Percentiles rank a stretch among this genome's conserved stretches.
phyloP scores from a whole-genome alignment of 2,113 vertebrate genomes.

The Stomatorhinus ivindoensis region DNA sequence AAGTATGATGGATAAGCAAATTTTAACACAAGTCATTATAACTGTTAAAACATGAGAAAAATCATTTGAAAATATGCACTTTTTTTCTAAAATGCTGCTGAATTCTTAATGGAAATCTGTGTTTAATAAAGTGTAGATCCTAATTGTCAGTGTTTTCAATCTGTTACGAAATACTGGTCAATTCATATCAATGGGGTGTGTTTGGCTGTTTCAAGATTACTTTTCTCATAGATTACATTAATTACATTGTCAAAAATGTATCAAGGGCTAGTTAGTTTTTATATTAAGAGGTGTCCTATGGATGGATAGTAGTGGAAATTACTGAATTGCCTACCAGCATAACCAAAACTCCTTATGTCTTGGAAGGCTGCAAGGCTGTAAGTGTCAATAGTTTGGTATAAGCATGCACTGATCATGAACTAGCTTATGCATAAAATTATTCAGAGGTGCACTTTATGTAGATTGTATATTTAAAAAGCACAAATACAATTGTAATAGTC shows the following conservation, averaged over 20 bases:
- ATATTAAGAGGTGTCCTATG: neutral
- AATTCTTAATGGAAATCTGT: neutral
- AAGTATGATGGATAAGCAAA: neutral
- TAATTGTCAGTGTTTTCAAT: constrained; percentile 42
- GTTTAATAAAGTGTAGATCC: constrained; percentile 47
- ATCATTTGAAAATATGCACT: neutral
- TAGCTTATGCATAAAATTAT: neutral
- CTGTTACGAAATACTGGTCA: constrained; percentile 35
- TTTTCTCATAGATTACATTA: constrained; percentile 39
- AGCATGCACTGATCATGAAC: neutral
- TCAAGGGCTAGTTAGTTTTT: constrained; percentile 33
- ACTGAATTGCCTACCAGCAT: neutral
- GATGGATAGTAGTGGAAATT: neutral
- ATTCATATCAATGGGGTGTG: constrained; percentile 28
- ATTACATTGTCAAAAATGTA: constrained; percentile 32
- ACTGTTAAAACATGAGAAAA: neutral
- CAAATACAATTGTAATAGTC: neutral
- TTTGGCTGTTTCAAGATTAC: constrained; percentile 27
- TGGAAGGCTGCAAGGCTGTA: no score
- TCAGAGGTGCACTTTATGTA: neutral
- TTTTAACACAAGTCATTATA: neutral
- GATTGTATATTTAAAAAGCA: neutral
- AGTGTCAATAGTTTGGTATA: neutral
- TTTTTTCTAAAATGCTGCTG: neutral
- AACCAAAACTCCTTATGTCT: neutral